Evolutionary conservation across 1,140 invertebrate species (phyloP), one percentile per base, ranked within the genome.

Genomic region (Zaprionus nigranus): DNA sequence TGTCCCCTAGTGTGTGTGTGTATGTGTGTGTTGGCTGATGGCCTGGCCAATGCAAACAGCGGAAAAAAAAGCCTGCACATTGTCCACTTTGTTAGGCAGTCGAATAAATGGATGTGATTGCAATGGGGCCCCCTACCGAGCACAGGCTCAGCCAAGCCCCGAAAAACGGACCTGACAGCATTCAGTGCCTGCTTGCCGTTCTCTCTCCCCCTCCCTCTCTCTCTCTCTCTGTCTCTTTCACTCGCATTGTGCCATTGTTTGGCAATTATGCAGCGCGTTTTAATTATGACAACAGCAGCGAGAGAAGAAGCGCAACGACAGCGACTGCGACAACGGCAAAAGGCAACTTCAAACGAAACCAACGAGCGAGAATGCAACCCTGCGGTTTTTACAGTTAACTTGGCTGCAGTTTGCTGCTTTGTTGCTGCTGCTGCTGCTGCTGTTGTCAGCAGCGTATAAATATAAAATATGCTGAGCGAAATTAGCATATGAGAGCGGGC

Each of bases 201-300:
- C 5, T 15, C 43, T 30, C 28, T 3, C 7, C 20, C 20, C 20
- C 9, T 57, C n/a, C 1, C n/a, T 15, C 64, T 49, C n/a, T 24
- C 36, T 28, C 63, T 3, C 46, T 65, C 51, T 40, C 49, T 3
- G 17, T 38, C 56, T 58, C 56, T 36, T 4, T 34, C 56, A 4
- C 5, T 30, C 67, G 65, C 58, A 40, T 70, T 56, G 49, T 72
- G 61, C 69, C 81, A 81, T 88, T 88, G 85, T 87, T 88, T 87
- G 84, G 84, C 84, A 87, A 87, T 87, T 87, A 87, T 84, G 84
- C 81, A 84, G 84, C 81, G 84, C 70, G 81, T 79, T 87, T 87
- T 87, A 87, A 90, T 87, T 87, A 88, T 87, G 81, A 80, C 85
- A 88, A 84, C 81, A 73, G 62, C 81, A 81, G 68, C 78, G 36